A percentile compares a stretch with the other conserved stretches of the same genome.
These are phyloP conservation scores for Drosophila fungiperda DNA, from an alignment of 2,888 invertebrate species.

Conservation along the genomic window DNA sequence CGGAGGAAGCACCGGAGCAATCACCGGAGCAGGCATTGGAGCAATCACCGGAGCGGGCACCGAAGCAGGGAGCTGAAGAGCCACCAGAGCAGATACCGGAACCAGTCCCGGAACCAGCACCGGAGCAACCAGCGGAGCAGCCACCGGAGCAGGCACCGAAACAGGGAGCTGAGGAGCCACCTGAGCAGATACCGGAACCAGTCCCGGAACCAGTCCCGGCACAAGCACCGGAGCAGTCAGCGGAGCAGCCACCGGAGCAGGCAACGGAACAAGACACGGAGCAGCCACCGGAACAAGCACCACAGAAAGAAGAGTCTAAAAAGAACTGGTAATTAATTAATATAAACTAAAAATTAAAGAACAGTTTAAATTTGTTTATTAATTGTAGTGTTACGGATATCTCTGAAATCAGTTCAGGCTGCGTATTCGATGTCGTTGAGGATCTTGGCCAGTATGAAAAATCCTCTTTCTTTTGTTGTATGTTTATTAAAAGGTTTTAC, in stretches of 20 bases:
- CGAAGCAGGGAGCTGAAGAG: neutral
- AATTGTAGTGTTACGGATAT: constrained; percentile 13
- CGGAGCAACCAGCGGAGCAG: too few relatives aligned
- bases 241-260: neutral
- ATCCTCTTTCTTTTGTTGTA: neutral
- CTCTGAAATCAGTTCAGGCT: neutral
- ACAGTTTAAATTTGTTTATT: neutral
- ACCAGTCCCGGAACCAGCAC: neutral
- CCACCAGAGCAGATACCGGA: neutral
- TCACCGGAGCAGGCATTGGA: neutral
- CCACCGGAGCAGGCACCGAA: too few relatives aligned
- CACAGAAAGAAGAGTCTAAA: neutral
- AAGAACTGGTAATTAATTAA: neutral
- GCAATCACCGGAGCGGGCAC: neutral
- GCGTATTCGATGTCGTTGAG: constrained; percentile 19
- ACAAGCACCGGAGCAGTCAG: neutral
- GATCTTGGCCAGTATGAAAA: constrained; percentile 27
- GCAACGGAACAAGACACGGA: neutral
- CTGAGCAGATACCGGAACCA: too few relatives aligned
- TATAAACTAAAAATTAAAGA: too few relatives aligned
- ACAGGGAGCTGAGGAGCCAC: too few relatives aligned
- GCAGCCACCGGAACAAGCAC: neutral
- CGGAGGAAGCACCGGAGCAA: neutral
- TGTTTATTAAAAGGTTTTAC: neutral
- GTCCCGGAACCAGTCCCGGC: too few relatives aligned